These are phyloP conservation scores for Pomatorhinus ruficollis DNA, from an alignment of 2,113 vertebrate species.

Conservation along the genomic window DNA sequence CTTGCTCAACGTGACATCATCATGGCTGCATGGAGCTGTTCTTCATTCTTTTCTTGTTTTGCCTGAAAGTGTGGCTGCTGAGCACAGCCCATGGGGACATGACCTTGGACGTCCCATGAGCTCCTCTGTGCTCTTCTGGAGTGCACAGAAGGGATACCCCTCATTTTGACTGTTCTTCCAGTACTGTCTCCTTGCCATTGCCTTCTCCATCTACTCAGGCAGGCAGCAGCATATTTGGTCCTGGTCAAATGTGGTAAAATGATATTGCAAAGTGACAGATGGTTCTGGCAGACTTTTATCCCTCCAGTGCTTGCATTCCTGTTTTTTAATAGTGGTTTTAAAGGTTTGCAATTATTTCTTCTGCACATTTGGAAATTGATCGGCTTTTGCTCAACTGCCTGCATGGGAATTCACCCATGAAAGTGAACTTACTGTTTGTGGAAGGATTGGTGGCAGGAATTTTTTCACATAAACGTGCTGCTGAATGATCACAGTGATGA, in stretches of 20 bases:
- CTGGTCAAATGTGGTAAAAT: neutral
- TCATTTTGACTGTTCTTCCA: neutral
- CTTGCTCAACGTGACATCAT: fast-evolving
- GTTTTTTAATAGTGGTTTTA: neutral
- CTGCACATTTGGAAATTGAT: neutral
- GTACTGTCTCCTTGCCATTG: neutral
- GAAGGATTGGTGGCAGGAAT: neutral
- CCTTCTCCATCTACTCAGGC: neutral
- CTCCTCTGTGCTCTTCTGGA: neutral
- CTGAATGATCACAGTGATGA: neutral
- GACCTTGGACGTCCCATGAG: neutral
- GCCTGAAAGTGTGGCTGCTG: neutral
- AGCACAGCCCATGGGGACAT: neutral
- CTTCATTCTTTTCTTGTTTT: neutral
- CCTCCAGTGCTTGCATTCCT: neutral
- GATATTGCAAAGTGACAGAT: neutral
- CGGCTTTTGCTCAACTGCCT: neutral
- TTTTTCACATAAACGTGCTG: neutral
- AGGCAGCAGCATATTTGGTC: neutral
- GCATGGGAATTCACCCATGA: neutral
- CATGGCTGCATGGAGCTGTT: neutral
- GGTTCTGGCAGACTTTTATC: neutral
- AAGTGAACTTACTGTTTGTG: neutral
- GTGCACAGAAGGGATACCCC: neutral
- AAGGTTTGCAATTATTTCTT: neutral